phyloP scores from a whole-genome alignment of 2,797 vertebrate species.

The Eutrigla gurnardus region DNA sequence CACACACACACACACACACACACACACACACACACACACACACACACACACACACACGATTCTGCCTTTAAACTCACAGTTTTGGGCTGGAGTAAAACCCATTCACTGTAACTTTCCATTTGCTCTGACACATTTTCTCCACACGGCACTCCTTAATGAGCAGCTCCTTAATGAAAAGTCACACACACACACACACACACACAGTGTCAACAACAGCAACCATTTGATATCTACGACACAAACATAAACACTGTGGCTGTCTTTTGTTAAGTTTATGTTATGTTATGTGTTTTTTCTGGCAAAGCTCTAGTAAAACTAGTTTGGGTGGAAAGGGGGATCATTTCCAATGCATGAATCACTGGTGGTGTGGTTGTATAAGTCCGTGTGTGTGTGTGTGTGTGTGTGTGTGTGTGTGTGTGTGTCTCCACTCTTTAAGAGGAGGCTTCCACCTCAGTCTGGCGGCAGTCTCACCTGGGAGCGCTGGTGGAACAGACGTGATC shows the following conservation, averaged over 20 bases:
- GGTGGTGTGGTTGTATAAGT: background rate
- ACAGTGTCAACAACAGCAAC: background rate
- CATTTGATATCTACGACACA: background rate
- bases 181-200: background rate
- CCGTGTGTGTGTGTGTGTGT: constrained; percentile 1
- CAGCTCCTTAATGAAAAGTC: constrained; percentile 10
- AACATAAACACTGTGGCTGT: background rate
- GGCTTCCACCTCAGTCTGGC: constrained; percentile 12
- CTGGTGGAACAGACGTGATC: constrained; percentile 19
- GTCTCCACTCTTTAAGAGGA: constrained; percentile 58
- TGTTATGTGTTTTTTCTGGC: background rate
- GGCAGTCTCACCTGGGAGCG: constrained; percentile 35
- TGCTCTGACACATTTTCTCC: background rate
- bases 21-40: background rate
- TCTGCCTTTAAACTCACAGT: background rate
- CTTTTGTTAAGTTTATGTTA: background rate
- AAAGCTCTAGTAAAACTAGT: background rate
- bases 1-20: constrained; percentile 4
- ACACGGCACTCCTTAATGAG: background rate
- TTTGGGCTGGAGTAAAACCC: constrained; percentile 5
- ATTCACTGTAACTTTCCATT: constrained; percentile 42
- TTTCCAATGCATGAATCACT: constrained; percentile 60
- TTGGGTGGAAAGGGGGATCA: constrained; percentile 46
- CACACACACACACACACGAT: background rate
- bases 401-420: constrained; percentile 8